Evolutionary conservation across 2,888 invertebrate species (phyloP).

Genomic region (Cantharis flavilabris): DNA sequence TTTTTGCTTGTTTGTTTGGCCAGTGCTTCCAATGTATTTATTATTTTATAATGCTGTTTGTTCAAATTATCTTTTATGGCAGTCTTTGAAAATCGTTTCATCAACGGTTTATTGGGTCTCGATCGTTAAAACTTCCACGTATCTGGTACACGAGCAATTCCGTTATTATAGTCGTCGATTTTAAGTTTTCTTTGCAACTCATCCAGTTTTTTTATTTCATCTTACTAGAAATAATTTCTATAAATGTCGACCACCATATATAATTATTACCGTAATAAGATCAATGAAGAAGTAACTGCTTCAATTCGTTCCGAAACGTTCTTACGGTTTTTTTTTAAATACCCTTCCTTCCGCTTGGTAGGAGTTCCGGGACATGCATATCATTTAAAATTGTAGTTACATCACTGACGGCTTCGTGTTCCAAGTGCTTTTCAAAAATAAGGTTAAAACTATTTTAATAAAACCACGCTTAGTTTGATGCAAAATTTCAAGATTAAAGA

Average conservation of each 20-base stretch:
- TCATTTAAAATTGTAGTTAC: background rate
- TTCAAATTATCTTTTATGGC: background rate
- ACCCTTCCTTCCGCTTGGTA: background rate
- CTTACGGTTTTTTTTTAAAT: background rate
- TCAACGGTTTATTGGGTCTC: background rate
- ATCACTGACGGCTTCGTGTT: background rate
- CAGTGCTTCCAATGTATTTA: background rate
- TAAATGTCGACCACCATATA: background rate
- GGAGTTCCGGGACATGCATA: background rate
- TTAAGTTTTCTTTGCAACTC: background rate
- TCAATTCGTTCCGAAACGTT: background rate
- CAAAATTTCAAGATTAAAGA: background rate
- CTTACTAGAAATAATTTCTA: background rate
- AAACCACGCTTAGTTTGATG: background rate
- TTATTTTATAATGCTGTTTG: background rate
- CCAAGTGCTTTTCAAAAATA: background rate
- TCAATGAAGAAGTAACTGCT: background rate
- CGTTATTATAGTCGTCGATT: background rate
- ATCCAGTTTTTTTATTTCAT: background rate
- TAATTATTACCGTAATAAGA: background rate
- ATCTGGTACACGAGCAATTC: background rate
- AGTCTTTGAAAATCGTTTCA: background rate
- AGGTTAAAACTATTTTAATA: background rate
- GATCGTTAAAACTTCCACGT: background rate
- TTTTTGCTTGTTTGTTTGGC: background rate